Evolutionary conservation across 1,140 invertebrate genomes (phyloP).

Genomic region (Nymphalis io): DNA sequence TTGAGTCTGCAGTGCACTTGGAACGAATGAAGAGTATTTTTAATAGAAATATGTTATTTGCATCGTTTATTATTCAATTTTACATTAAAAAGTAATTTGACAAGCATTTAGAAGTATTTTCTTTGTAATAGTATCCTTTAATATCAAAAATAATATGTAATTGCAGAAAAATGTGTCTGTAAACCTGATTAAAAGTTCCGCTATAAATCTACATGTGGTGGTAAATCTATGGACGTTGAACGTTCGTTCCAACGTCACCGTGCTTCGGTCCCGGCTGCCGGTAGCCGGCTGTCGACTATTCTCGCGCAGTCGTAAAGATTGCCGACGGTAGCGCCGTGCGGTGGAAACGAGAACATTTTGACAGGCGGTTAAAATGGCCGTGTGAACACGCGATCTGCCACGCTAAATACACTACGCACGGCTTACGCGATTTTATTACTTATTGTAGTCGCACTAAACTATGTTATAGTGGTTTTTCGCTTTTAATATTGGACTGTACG

Average conservation of each 20-base stretch:
- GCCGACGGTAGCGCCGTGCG: constrained; percentile 63
- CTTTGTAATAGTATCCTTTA: background rate
- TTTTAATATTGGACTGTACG: constrained; percentile 45
- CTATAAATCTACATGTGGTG: constrained; percentile 68
- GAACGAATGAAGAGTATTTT: too few species aligned
- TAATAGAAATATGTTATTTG: too few species aligned
- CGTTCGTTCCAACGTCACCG: constrained; percentile 30
- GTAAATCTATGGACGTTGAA: constrained; percentile 49
- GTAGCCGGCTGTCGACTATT: constrained; percentile 41
- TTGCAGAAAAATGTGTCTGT: constrained; percentile 61
- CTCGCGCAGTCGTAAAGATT: constrained; percentile 73
- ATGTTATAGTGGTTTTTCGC: constrained; percentile 67
- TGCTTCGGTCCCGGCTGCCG: constrained; percentile 26
- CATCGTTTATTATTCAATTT: too few species aligned
- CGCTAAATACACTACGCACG: constrained; percentile 63
- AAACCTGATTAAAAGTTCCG: constrained; percentile 74
- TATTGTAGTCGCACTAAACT: constrained; percentile 58
- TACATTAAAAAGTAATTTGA: background rate
- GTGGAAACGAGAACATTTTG: constrained; percentile 60
- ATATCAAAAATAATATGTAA: constrained; percentile 25
- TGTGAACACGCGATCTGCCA: constrained; percentile 72
- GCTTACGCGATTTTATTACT: constrained; percentile 63
- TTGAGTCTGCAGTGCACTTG: too few species aligned
- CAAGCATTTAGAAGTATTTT: background rate
- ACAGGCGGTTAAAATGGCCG: constrained; percentile 76